Conservation (phyloP, 2,797 vertebrate species). For the Oreochromis grahami region DNA sequence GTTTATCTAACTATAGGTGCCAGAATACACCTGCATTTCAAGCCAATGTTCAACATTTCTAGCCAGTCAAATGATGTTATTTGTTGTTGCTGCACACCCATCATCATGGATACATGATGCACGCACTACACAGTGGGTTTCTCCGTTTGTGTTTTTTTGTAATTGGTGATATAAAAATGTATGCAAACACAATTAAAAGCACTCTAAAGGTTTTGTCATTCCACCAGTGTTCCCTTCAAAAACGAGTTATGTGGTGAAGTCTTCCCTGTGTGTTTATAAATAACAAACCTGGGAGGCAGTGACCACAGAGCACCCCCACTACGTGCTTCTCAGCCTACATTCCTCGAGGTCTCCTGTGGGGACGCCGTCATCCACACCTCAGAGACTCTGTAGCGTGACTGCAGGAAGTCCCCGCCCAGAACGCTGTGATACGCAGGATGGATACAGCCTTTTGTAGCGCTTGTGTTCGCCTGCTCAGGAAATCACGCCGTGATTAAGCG, state of each 20-base stretch:
- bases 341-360: not conserved
- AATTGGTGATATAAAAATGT: not conserved
- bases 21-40: fast-evolving
- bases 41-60: not conserved
- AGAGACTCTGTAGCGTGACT: not conserved
- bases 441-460: not conserved
- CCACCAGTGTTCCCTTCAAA: fast-evolving
- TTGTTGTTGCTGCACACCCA: not conserved
- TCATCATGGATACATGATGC: not conserved
- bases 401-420: constrained; percentile 46
- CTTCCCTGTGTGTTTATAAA: not conserved
- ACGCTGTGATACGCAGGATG: not conserved
- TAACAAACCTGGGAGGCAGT: fast-evolving
- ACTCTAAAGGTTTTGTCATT: not conserved
- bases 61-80: not conserved
- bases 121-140: not conserved
- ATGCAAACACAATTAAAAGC: fast-evolving
- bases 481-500: constrained; percentile 39
- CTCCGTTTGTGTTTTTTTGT: not conserved
- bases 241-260: not conserved
- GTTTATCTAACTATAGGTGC: not conserved
- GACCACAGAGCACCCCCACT: not conserved
- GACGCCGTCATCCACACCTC: not conserved
- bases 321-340: not conserved
- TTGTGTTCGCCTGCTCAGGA: constrained; percentile 28